Base-by-base conservation (phyloP, 1,140 invertebrate species). In the Drosophila simulans region DNA sequence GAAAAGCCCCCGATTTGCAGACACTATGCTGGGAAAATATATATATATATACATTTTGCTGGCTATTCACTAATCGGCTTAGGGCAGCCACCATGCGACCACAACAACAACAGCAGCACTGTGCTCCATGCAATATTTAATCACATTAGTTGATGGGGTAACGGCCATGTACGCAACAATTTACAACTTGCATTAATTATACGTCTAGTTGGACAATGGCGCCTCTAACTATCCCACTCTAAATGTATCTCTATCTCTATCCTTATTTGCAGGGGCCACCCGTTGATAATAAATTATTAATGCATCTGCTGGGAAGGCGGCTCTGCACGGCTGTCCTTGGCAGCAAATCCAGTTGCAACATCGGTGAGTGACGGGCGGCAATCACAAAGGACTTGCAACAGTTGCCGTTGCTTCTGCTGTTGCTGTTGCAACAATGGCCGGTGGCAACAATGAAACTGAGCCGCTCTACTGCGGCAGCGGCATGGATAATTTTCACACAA, bases 401-500 rank as follows among this genome's bases (percentile, higher is more conserved):
- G 22, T 39, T 58, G 48, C 54, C 46, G 7, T 49, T 58, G 40
- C 39, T 42, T 35, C 22, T 42, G 15, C 35, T 39, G 35, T 34
- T 42, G 40, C 22, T 43, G 17, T 27, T 39, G 35, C 43, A 73
- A 80, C 80, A 79, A 88, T 88, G 83, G 59, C 84, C 45, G 64
- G 71, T 68, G 73, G 84, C 72, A 89, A 71, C 65, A 89, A 89
- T 77, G 84, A 84, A 65, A 89, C 84, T 56, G 71, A 64, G 80
- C 84, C 84, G 80, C 80, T 80, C 34, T 89, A 89, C 48, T 89
- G 84, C 73, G 84, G 84, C 80, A 90, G 80, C 37, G 84, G 84
- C 84, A 90, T 89, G 84, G 84, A 89, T 74, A 89, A 89, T 89
- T 89, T 89, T 53, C 84, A 89, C 71, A 89, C 84, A 40, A 89